Base-by-base conservation (phyloP, 2,888 invertebrate genomes). In the Leptopilina drosophilae region DNA sequence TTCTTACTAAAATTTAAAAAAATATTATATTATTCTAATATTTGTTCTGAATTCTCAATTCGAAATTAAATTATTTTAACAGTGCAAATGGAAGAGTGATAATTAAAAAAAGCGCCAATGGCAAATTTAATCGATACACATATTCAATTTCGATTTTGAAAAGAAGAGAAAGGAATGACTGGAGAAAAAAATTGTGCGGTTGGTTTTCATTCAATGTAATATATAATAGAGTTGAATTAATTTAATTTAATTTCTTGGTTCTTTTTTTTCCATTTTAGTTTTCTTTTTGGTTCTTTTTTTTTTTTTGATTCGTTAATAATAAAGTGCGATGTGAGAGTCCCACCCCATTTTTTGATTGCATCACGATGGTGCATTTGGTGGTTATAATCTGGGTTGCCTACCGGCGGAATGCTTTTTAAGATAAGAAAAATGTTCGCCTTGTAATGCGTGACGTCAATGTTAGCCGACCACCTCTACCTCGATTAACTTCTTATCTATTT, bases 401-500 rank as follows among this genome's bases (percentile, higher is more conserved):
- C 69, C 81, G 77, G 82, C 77, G 80, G 67, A 82, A 77, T 80
- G 84, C 81, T 84, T 85, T 83, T 82, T 79, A 81, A 78, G 83
- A 84, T 85, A 84, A 85, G 83, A 81, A 80, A 83, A 83, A 83
- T 81, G 82, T 81, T 82, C 77, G 77, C 79, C 81, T 78, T 81
- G 84, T 82, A 81, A 79, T 75, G 78, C 81, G 81, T 82, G 81
- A 84, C 84, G 83, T 80, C 81, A 82, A 77, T 80, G 81, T 81
- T 78, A 77, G 81, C 83, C 79, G 82, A 79, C 80, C 83, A 80
- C 75, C 78, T 80, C 66, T 76, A 76, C 75, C 69, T 80, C 83
- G 84, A 82, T 84, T 84, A 84, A 83, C 83, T 84, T 83, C 84
- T 85, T 85, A 84, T 82, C 81, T 82, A 82, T 80, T 79, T 80